A percentile compares a stretch with the other conserved stretches of the same genome.
These are phyloP conservation scores for Alentia gelatinosa DNA, from an alignment of 2,888 invertebrate species.

Conservation along the genomic window DNA sequence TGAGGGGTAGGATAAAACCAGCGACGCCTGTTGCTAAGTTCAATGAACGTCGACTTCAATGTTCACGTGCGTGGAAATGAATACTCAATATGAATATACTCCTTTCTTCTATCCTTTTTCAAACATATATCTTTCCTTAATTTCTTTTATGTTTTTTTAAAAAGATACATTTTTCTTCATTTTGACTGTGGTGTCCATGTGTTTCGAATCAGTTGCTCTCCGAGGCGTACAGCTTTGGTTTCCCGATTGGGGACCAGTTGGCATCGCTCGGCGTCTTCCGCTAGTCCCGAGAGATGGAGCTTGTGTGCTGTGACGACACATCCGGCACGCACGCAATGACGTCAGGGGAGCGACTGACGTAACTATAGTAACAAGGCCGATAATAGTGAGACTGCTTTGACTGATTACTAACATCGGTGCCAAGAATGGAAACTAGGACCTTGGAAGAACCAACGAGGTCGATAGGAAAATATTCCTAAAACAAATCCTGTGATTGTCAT, in stretches of 20 bases:
- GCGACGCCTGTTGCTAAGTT: too few relatives aligned
- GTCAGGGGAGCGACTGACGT: neutral
- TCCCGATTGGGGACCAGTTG: neutral
- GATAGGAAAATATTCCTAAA: too few relatives aligned
- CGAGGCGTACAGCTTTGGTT: neutral
- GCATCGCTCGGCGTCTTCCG: neutral
- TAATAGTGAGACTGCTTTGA: too few relatives aligned
- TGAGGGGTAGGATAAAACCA: too few relatives aligned
- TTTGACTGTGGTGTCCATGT: neutral
- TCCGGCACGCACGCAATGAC: neutral
- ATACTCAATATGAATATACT: neutral
- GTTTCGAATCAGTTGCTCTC: neutral
- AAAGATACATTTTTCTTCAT: neutral
- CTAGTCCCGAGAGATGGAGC: neutral
- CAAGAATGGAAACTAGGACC: too few relatives aligned
- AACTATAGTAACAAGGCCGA: neutral
- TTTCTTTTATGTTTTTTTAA: too few relatives aligned
- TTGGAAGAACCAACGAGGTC: too few relatives aligned
- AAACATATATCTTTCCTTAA: too few relatives aligned
- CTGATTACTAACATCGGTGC: too few relatives aligned
- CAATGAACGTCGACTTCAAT: neutral
- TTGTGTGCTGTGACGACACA: neutral
- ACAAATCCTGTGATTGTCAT: too few relatives aligned
- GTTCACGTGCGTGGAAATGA: neutral
- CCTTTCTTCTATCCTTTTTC: too few relatives aligned